A percentile compares a stretch with the other conserved stretches of the same genome.
Conservation (phyloP, 2,888 invertebrate species). For the Parthenolecanium corni region DNA sequence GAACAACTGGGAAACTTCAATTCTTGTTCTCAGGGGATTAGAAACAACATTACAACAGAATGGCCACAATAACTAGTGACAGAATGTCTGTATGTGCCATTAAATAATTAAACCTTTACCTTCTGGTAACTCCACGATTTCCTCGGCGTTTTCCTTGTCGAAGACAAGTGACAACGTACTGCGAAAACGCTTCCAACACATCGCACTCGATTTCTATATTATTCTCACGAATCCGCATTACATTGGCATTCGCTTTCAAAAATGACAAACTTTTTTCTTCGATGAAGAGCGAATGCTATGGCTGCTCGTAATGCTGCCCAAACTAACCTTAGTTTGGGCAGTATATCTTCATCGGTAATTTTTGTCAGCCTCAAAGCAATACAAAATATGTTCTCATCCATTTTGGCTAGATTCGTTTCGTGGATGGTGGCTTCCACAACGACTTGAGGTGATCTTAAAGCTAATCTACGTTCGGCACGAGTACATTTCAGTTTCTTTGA, state of each 20-base stretch:
- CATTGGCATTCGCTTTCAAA: conserved; percentile 14
- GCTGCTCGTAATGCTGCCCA: not conserved
- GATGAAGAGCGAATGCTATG: conserved; percentile 12
- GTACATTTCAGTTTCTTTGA: not conserved
- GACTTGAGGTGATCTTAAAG: conserved; percentile 2
- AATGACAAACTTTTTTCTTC: conserved; percentile 24
- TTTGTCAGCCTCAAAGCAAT: conserved; percentile 16
- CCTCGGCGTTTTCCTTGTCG: not conserved
- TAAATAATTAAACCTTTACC: too few species aligned
- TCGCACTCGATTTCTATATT: conserved; percentile 26
- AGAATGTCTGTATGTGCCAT: not conserved
- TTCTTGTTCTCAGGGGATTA: too few species aligned
- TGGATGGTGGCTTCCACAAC: too few species aligned
- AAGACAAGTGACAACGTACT: not conserved
- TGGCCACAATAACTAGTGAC: too few species aligned
- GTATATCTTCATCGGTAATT: not conserved
- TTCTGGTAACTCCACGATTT: conserved; percentile 11
- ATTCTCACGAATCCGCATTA: conserved; percentile 21
- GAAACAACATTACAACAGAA: too few species aligned
- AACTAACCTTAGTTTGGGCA: not conserved
- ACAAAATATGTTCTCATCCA: conserved; percentile 23
- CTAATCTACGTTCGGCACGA: not conserved
- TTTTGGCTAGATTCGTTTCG: conserved; percentile 13
- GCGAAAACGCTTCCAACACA: conserved; percentile 14
- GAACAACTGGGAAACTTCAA: too few species aligned